Evolutionary conservation across 2,113 vertebrate species (phyloP), one percentile per base, ranked within the genome.

Genomic region (Sakesphorus luctuosus): DNA sequence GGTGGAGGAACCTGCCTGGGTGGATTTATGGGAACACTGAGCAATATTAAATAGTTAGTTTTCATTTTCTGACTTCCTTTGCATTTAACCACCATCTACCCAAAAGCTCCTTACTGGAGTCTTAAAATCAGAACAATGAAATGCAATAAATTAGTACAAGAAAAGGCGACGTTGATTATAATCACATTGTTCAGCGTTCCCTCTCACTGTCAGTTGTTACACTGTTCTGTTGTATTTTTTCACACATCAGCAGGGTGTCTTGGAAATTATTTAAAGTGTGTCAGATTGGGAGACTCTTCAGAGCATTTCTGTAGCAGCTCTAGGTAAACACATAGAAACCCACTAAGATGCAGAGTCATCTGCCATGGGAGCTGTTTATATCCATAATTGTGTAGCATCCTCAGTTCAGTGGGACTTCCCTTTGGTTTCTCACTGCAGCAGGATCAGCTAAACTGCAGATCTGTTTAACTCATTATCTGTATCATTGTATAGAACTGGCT

Each of bases 391-490:
- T 35, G 44, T 3, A 61, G 53, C 52, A 49, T 53, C 79, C 56
- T 78, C 33, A 4, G 47, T 82, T 84, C 68, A 38, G 4, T 6
- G 28, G 33, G 56, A 46, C 56, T 81, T 78, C 11, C 6, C 13
- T 6, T 40, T 12, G 43, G 6, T 59, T 82, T 79, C 63, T 88
- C 74, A 24, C 55, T 65, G 67, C 25, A 12, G n/a, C 86, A 65
- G 55, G 36, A 81, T 56, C 65, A 87, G 74, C 52, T 14, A 53
- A 78, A 73, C 76, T 3, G 6, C 31, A 0, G 78, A 23, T 86
- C 93, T 96, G 88, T 90, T 96, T 58, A 94, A 89, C 80, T 93
- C 90, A 62, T 96, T 95, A 87, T 69, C 89, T 76, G 23, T 84
- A 17, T 50, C 55, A 18, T 11, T 80, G 69, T 7, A 9, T 13